Conservation (phyloP, 2,888 invertebrate species). For the Monochamus alternatus region DNA sequence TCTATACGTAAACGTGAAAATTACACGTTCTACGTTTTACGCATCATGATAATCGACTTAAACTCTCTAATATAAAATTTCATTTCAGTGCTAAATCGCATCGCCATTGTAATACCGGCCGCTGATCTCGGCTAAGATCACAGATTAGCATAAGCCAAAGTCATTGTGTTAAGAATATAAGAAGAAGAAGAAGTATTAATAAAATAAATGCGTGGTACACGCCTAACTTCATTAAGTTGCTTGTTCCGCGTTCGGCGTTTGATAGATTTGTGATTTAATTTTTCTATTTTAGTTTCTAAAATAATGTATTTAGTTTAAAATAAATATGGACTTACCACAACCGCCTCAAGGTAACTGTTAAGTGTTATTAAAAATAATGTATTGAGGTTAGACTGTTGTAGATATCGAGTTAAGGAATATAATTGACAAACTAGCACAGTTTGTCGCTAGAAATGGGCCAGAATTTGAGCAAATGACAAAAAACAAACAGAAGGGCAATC, state of each 20-base stretch:
- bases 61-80: too few relatives aligned
- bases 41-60: too few relatives aligned
- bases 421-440: conserved; percentile 98
- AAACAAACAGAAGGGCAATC: conserved; percentile 97
- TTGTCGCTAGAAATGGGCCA: conserved; percentile 99
- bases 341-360: conserved; percentile 76
- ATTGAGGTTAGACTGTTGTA: conserved; percentile 66
- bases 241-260: background rate
- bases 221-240: too few relatives aligned
- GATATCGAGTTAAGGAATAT: conserved; percentile 97
- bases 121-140: too few relatives aligned
- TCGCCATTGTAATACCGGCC: too few relatives aligned
- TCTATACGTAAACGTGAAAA: too few relatives aligned
- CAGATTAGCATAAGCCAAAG: too few relatives aligned
- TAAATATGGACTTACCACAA: conserved; percentile 72
- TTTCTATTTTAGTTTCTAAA: conserved; percentile 18
- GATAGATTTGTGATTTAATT: conserved; percentile 11
- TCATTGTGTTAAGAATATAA: too few relatives aligned
- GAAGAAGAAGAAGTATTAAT: too few relatives aligned
- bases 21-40: too few relatives aligned
- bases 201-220: too few relatives aligned
- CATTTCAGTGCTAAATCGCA: too few relatives aligned
- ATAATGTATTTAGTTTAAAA: conserved; percentile 18
- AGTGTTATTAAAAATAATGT: conserved; percentile 17
- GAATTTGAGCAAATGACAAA: conserved; percentile 99